These are phyloP conservation scores for Diarsia brunnea DNA, from an alignment of 2,888 invertebrate species.

Conservation along the genomic window DNA sequence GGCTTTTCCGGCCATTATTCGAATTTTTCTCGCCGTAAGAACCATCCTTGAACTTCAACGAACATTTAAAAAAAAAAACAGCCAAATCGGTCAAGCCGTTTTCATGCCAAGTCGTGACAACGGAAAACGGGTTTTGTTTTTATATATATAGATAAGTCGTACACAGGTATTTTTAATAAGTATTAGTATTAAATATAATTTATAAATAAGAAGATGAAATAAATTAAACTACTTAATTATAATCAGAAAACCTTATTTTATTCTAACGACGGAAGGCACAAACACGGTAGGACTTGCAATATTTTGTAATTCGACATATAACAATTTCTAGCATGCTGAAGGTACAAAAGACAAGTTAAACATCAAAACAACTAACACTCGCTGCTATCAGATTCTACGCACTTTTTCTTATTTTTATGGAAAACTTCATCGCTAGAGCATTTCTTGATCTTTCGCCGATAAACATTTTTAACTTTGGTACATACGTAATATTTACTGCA, in stretches of 20 bases:
- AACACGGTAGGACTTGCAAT: neutral
- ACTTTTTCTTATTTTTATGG: conserved; percentile 80
- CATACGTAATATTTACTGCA: conserved; percentile 88
- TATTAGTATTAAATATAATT: conserved; percentile 5
- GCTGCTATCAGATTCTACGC: conserved; percentile 80
- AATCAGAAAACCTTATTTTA: conserved; percentile 22
- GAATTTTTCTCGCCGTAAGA: too few species aligned
- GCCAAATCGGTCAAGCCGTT: too few species aligned
- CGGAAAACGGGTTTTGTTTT: too few species aligned
- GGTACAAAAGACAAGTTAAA: conserved; percentile 3
- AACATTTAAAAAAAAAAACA: too few species aligned
- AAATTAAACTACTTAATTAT: conserved; percentile 35
- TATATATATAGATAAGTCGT: too few species aligned
- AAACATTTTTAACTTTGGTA: conserved; percentile 74
- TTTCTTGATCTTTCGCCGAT: conserved; percentile 79
- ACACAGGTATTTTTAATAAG: conserved; percentile 40
- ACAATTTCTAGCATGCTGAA: neutral
- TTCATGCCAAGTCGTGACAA: too few species aligned
- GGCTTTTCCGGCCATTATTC: too few species aligned
- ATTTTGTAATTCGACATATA: neutral
- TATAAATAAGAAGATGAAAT: conserved; percentile 16
- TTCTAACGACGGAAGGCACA: conserved; percentile 16
- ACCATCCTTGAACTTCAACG: too few species aligned
- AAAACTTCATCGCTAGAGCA: conserved; percentile 86
- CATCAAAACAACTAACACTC: conserved; percentile 70